Percentiles rank a stretch among this genome's conserved stretches.
phyloP scores from a whole-genome alignment of 2,888 invertebrate genomes.

The Odontothrips loti region DNA sequence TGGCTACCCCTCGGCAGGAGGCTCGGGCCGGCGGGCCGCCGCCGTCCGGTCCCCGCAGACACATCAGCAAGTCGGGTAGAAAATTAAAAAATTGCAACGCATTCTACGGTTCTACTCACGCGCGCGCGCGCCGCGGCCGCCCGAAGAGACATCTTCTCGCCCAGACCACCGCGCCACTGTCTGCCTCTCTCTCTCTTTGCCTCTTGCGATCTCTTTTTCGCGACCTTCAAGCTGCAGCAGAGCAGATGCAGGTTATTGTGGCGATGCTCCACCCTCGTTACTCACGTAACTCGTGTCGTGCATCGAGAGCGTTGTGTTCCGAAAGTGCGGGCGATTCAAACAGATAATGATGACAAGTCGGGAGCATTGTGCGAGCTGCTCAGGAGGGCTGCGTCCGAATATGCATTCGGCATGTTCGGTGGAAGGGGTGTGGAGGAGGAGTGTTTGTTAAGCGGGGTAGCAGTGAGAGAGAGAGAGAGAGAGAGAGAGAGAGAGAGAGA shows the following conservation, averaged over 20 bases:
- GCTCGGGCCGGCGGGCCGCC: neutral
- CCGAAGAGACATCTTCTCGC: neutral
- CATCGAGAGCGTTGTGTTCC: too few species aligned
- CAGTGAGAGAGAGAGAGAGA: slow-evolving; percentile 25
- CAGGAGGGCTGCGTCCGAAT: neutral
- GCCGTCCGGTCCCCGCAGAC: neutral
- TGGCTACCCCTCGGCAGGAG: neutral
- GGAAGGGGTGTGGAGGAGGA: too few species aligned
- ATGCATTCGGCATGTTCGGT: too few species aligned
- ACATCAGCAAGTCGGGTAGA: slow-evolving; percentile 3
- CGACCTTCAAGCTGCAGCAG: neutral
- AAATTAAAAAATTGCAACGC: slow-evolving; percentile 13
- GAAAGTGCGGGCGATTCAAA: neutral
- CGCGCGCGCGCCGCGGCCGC: too few species aligned
- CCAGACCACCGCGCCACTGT: too few species aligned
- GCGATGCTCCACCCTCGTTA: too few species aligned
- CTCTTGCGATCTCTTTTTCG: neutral
- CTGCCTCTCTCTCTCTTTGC: neutral
- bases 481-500: slow-evolving; percentile 23
- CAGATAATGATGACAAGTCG: slow-evolving; percentile 6
- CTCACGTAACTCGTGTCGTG: too few species aligned
- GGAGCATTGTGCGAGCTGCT: neutral
- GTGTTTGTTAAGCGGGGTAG: neutral
- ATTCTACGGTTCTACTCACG: neutral
- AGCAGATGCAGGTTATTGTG: too few species aligned